These are phyloP conservation scores for Serilophus lunatus DNA, from an alignment of 2,113 vertebrate genomes.

Conservation along the genomic window DNA sequence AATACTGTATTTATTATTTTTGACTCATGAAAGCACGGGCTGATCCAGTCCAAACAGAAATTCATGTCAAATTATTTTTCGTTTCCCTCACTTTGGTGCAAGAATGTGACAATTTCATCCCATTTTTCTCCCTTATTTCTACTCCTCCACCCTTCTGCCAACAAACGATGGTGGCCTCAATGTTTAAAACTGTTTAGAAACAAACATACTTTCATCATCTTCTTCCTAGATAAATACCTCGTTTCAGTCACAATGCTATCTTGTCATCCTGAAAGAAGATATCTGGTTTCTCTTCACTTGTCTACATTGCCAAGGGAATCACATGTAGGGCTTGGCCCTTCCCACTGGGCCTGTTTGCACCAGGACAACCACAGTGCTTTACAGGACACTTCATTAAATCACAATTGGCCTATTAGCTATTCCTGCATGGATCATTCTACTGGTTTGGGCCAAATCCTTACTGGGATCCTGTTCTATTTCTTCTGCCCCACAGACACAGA, in stretches of 20 bases:
- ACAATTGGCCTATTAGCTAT: background rate
- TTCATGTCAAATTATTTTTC: background rate
- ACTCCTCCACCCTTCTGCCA: background rate
- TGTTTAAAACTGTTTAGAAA: background rate
- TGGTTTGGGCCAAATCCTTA: background rate
- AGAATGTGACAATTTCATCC: background rate
- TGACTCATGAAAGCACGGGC: background rate
- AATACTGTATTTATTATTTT: constrained; percentile 24
- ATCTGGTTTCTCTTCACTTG: background rate
- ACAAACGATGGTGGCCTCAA: background rate
- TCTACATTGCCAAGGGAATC: background rate
- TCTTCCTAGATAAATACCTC: background rate
- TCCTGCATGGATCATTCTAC: background rate
- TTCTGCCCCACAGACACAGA: background rate
- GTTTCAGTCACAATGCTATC: background rate
- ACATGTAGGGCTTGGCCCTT: rapidly evolving
- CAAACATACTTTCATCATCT: background rate
- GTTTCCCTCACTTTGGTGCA: background rate
- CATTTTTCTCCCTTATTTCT: background rate
- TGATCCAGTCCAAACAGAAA: constrained; percentile 35
- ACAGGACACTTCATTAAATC: background rate
- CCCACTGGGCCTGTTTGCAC: background rate
- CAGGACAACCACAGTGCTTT: background rate
- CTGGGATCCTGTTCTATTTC: background rate
- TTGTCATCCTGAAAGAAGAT: background rate